Conservation (phyloP, 2,113 vertebrate species). For the Oryzias javanicus region DNA sequence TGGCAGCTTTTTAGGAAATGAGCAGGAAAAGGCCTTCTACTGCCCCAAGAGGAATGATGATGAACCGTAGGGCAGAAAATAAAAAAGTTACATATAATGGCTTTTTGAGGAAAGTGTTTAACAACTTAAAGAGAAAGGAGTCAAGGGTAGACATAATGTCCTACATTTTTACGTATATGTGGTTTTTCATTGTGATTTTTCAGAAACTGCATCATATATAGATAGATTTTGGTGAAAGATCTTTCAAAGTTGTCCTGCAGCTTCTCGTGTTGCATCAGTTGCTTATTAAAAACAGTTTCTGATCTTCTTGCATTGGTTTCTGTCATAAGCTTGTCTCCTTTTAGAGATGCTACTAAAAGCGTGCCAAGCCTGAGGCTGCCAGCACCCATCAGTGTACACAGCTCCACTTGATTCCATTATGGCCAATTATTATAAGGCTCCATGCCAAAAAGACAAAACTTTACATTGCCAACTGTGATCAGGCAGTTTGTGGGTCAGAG, state of each 20-base stretch:
- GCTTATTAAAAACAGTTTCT: background rate
- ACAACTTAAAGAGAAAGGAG: too few species aligned
- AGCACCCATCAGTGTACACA: constrained; percentile 25
- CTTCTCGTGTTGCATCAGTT: background rate
- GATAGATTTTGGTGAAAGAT: background rate
- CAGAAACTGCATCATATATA: too few species aligned
- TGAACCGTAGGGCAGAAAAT: too few species aligned
- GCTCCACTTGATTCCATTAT: constrained; percentile 34
- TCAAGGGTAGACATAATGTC: too few species aligned
- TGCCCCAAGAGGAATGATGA: too few species aligned
- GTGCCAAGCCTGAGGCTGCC: constrained; percentile 24
- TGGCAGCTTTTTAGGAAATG: too few species aligned
- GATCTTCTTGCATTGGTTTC: constrained; percentile 13
- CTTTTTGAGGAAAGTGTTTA: too few species aligned
- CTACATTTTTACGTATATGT: too few species aligned
- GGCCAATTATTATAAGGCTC: constrained; percentile 52
- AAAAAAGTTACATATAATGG: too few species aligned
- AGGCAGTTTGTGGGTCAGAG: constrained; percentile 9
- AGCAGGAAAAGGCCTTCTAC: too few species aligned
- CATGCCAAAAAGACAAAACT: constrained; percentile 24
- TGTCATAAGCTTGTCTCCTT: constrained; percentile 15
- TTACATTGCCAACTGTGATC: constrained; percentile 15
- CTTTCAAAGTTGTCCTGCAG: constrained; percentile 2
- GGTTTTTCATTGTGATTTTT: too few species aligned
- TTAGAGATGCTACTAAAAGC: constrained; percentile 28